Evolutionary conservation across 30 jellyfish, hydroid and myxozoan genomes (phyloP), one percentile per base, ranked within the genome.

Genomic region (Phacellophora camtschatica): DNA sequence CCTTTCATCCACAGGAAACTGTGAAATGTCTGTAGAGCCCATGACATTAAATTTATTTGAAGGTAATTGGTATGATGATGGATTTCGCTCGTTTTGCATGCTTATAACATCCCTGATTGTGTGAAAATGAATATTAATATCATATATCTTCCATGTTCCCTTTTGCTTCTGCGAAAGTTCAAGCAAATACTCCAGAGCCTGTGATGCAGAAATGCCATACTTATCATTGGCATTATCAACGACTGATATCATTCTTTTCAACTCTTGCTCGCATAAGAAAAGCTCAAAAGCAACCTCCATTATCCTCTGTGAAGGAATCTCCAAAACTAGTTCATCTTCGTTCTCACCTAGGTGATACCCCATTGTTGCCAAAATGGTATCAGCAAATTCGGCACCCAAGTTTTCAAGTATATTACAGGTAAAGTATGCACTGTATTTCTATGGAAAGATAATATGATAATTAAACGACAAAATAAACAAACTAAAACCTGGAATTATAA

Each of bases 351-450:
- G 56, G 42, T 63, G 22, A 51, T 80, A 80, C 16, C 91, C 91
- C 91, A 80, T 64, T 2, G 67, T 39, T 28, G 39, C 6, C n/a
- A 80, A 27, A 23, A 80, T 32, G 53, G 66, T 32, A 28, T 65
- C 91, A 5, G 91, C 91, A 13, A 65, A 35, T 22, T 19, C 33
- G 16, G 83, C 69, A 5, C 69, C 32, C 24, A 84, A 41, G 19
- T 72, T 84, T 43, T 84, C 80, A 25, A 34, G 31, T 2, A 84
- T 71, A 31, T 65, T 62, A 41, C 73, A 64, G 7, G 25, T 5
- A 55, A 50, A 84, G 57, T 67, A 75, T 16, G 87, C 95, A 10
- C 88, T 84, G 88, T 84, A 84, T 71, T 71, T 71, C 95, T 84
- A 34, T 31, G 59, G 55, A 51, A 24, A 43, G n/a, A n/a, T n/a